Evolutionary conservation across 2,113 vertebrate species (phyloP).

Genomic region (Pelobates fuscus): DNA sequence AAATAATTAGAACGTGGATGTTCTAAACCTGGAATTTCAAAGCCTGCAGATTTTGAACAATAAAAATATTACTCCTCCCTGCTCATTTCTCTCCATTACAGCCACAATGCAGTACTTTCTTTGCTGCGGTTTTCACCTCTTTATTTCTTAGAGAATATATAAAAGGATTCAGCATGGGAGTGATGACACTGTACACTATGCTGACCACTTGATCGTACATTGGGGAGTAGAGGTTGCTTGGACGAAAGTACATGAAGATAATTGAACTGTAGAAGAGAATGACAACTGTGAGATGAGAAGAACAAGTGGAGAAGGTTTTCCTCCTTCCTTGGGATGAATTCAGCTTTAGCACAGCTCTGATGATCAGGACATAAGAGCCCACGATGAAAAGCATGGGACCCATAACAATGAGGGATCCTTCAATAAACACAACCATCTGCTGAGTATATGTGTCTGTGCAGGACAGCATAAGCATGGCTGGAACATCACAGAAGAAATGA

Average conservation of each 20-base stretch:
- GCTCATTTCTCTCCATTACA: background rate
- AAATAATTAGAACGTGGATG: no score
- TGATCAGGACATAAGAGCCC: slow-evolving; percentile 23
- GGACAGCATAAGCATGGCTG: slow-evolving; percentile 22
- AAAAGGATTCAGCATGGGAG: slow-evolving; percentile 33
- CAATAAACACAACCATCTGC: background rate
- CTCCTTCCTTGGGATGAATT: background rate
- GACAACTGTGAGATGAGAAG: slow-evolving; percentile 28
- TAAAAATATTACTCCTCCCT: no score
- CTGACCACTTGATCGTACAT: background rate
- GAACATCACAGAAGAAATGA: slow-evolving; percentile 34
- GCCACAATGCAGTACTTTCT: background rate
- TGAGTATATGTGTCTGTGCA: slow-evolving; percentile 23
- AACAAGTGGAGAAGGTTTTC: slow-evolving; percentile 31
- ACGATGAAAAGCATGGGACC: slow-evolving; percentile 29
- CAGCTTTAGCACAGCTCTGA: slow-evolving; percentile 6
- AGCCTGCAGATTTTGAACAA: no score
- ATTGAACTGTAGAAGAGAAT: slow-evolving; percentile 28
- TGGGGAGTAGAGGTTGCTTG: slow-evolving; percentile 3
- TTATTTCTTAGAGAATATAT: slow-evolving; percentile 31
- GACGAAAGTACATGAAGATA: slow-evolving; percentile 34
- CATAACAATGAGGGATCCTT: background rate
- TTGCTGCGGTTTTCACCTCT: slow-evolving; percentile 16
- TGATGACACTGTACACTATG: slow-evolving; percentile 18
- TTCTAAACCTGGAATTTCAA: no score